Evolutionary conservation across 2,113 vertebrate species (phyloP), one percentile per base, ranked within the genome.

Genomic region (Aphelocoma coerulescens): DNA sequence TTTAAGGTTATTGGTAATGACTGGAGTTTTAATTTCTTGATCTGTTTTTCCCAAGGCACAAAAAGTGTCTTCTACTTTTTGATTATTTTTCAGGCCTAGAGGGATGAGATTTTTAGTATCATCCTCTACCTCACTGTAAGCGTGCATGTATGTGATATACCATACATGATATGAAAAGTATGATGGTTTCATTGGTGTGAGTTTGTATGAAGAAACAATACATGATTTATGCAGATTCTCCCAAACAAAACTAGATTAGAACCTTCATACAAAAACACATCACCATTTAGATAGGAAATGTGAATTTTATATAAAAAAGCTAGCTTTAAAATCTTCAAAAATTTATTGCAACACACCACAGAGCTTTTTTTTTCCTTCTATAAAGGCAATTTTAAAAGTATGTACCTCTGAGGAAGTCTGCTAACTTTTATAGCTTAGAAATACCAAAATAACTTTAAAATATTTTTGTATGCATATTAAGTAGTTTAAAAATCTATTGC

Each of bases 1-100:
- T 95, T 97, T 91, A 96, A 93, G 62, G 33, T 95, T 91, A 95
- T 51, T 72, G 91, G 87, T 96, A 93, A 78, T 95, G 89, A 95
- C 5, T 92, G 87, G 65, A 95, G 58, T 72, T 94, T 91, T 91
- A 93, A 89, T 61, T 94, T 85, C 75, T 95, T 57, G 66, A 93
- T 66, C 67, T 94, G 11, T 39, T 96, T 93, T 80, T 69, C 84
- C 91, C 89, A 90, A 89, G 59, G 41, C 75, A 68, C 2, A 16
- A 81, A 78, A 93, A 85, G 69, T 86, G 78, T 86, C 48, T 41
- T 72, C 48, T 74, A 77, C 6, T 52, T 94, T 80, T 71, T 66
- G n/a, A 80, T 79, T 46, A 91, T 63, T 89, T 96, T 84, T 95
- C 74, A 91, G 48, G 81, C 62, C 63, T 91, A 72, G 37, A 93